Base-by-base conservation (phyloP, 2,797 vertebrate species). In the Cirrhinus molitorella region DNA sequence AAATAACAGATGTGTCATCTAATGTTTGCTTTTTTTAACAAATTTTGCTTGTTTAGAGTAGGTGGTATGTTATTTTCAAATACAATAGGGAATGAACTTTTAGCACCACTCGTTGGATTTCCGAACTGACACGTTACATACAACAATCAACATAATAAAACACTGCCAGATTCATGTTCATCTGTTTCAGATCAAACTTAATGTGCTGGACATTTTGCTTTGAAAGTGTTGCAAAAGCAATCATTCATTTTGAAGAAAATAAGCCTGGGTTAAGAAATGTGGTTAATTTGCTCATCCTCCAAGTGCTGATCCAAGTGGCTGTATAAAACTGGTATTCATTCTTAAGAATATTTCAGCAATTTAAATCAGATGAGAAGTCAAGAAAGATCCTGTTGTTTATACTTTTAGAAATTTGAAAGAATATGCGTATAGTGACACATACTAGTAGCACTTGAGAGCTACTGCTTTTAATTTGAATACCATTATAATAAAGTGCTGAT, bases 401-500 rank as follows among this genome's bases (percentile, higher is more conserved):
- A 37, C 72, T 10, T 73, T 16, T 74, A 55, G 51, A 57, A 19
- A 59, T 75, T 59, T 75, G 34, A 43, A 76, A 25, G n/a, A 61
- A 43, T 28, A 59, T 25, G n/a, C 40, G 25, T 23, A 4, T 74
- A 34, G 31, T 4, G n/a, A 23, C n/a, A 16, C 28, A 37, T 10
- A 21, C 47, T 37, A 74, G 19, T 37, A 37, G 28, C 19, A 73
- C 28, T 37, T 73, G 28, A 74, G 19, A 55, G 4, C 31, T 49
- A 49, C 68, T 55, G 12, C 28, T 37, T 55, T 16, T 74, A n/a
- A 8, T 37, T 37, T 12, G 13, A 65, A 75, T 53, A 14, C 45
- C 11, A 28, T 75, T 73, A 74, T 63, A 68, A n/a, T 25, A 71
- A 16, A 74, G 25, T 28, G 45, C 34, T 78, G 80, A 79, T 57